Base-by-base conservation (phyloP, 2,888 invertebrate genomes). In the Fissipunctia ypsillon region DNA sequence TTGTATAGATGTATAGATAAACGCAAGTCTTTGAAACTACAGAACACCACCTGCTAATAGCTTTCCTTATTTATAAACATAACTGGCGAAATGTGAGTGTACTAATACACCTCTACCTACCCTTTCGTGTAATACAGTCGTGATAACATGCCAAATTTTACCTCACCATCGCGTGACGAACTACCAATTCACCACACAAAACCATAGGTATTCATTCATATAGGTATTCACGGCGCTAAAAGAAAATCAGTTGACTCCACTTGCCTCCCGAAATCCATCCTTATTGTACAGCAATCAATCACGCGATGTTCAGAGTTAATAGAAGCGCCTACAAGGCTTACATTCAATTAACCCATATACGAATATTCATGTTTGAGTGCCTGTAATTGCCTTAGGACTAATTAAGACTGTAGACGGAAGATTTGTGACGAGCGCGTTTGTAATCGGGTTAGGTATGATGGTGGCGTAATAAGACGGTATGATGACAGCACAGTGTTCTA, bases 241-340 rank as follows among this genome's bases (percentile, higher is more conserved):
- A 67, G 65, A 84, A 70, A 65, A 61, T 52, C 57, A 69, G 71
- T 84, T 75, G 70, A 75, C 76, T 75, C 64, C 60, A 54, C 69
- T 80, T 70, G 68, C 54, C 38, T 38, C 59, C 75, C 61, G 25
- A 75, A 80, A 80, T 52, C 67, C 67, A 80, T 65, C 84, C 63
- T 41, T 80, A 81, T 81, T 67, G 59, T 65, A 81, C 69, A 52
- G 67, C 64, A 57, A 84, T 86, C 81, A 81, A 84, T 86, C 87
- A 86, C 74, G 68, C 70, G 72, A 84, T 70, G 69, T 78, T 76
- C 72, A 57, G 72, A 81, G 61, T 73, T 80, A 72, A 86, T 86
- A 76, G 67, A 78, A 72, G 72, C 56, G 69, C 57, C 73, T 70
- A 71, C 56, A 66, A 71, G 68, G 72, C 65, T 77, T 64, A 77